Conservation (phyloP, 2,888 invertebrate species). For the Teleiodes luculella region DNA sequence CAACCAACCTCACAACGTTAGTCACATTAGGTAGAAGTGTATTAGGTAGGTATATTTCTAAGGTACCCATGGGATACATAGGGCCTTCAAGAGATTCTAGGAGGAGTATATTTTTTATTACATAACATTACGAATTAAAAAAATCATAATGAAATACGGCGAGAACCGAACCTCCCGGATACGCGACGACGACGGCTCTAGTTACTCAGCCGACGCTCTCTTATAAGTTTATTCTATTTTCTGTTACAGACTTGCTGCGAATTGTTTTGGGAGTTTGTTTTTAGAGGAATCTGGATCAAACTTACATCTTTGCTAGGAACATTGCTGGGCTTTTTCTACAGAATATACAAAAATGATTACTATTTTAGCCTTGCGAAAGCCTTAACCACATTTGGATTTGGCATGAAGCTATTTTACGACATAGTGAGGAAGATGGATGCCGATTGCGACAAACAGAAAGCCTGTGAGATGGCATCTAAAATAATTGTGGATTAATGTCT, state of each 20-base stretch:
- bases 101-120: no score
- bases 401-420: conserved; percentile 8
- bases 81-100: no score
- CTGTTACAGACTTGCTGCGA: neutral
- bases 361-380: neutral
- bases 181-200: no score
- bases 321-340: neutral
- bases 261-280: neutral
- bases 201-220: no score
- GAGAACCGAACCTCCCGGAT: no score
- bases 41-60: no score
- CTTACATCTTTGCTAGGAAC: neutral
- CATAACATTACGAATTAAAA: no score
- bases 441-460: neutral
- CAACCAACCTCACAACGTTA: no score
- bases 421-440: neutral
- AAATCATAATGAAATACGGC: no score
- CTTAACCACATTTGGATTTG: conserved; percentile 20
- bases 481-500: neutral
- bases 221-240: neutral
- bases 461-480: neutral
- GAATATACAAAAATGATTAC: neutral
- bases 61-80: no score
- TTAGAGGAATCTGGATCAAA: neutral
- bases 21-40: no score